These are phyloP conservation scores for Heliconius himera DNA, from an alignment of 1,140 invertebrate species.

Conservation along the genomic window DNA sequence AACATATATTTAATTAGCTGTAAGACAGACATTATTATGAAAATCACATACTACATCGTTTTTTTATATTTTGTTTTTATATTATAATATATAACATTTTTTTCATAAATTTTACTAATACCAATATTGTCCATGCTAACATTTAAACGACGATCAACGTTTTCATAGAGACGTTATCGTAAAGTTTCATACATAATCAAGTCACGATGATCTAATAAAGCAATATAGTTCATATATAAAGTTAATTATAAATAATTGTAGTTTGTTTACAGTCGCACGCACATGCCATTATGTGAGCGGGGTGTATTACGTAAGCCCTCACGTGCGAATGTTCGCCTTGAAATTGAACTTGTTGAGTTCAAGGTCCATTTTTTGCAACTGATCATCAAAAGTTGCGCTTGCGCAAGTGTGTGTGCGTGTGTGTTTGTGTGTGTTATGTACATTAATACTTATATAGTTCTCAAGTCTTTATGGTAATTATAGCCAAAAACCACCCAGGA, in stretches of 20 bases:
- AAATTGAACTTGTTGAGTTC: conserved; percentile 75
- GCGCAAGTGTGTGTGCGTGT: conserved; percentile 32
- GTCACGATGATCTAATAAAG: neutral
- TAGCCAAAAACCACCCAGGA: conserved; percentile 24
- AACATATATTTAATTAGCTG: too few species aligned
- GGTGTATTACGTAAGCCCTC: conserved; percentile 62
- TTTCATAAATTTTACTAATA: neutral
- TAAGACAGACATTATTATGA: too few species aligned
- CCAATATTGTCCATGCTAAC: neutral
- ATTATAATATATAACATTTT: too few species aligned
- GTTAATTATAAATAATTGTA: conserved; percentile 22
- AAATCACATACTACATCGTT: too few species aligned
- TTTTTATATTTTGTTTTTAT: too few species aligned
- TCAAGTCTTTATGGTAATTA: conserved; percentile 32
- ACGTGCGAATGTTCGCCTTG: conserved; percentile 67
- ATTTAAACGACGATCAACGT: neutral
- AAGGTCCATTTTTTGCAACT: conserved; percentile 74
- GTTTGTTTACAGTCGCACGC: conserved; percentile 46
- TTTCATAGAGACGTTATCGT: neutral
- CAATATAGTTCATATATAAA: conserved; percentile 7
- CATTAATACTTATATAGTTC: neutral
- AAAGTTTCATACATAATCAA: neutral
- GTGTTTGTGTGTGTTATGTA: conserved; percentile 22
- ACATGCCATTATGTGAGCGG: conserved; percentile 44
- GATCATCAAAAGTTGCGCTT: conserved; percentile 50